phyloP scores from a whole-genome alignment of 2,797 vertebrate genomes.

The Bradypodion pumilum region DNA sequence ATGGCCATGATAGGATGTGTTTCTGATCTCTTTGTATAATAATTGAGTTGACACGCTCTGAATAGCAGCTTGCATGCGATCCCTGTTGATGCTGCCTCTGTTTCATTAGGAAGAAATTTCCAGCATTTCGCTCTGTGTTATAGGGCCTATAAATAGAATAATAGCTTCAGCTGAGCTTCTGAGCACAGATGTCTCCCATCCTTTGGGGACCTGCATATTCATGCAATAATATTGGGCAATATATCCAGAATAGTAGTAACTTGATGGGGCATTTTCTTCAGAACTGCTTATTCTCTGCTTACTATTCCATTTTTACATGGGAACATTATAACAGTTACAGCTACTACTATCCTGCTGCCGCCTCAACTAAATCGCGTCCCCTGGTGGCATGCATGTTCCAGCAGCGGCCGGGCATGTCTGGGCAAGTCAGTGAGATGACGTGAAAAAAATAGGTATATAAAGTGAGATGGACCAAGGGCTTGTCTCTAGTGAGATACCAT shows the following conservation, averaged over 20 bases:
- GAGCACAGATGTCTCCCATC: slow-evolving; percentile 3
- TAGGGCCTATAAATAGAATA: slow-evolving; percentile 23
- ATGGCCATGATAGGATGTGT: background rate
- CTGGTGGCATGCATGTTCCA: no score
- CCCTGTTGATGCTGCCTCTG: background rate
- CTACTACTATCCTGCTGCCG: no score
- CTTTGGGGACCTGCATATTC: background rate
- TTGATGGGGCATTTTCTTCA: background rate
- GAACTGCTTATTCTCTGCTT: background rate
- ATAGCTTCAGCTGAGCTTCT: background rate
- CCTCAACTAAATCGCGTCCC: no score
- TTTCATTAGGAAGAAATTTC: slow-evolving; percentile 16
- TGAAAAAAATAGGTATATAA: no score
- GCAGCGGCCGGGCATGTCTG: no score
- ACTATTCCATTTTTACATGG: no score
- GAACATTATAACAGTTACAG: no score
- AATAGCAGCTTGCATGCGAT: slow-evolving; percentile 14
- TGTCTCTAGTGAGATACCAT: no score
- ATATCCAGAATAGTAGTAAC: no score
- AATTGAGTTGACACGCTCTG: slow-evolving; percentile 13
- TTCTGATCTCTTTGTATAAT: background rate
- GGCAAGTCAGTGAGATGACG: no score
- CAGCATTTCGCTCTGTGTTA: background rate
- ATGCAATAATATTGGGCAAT: no score
- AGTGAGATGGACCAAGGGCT: no score